Evolutionary conservation across 2,888 invertebrate species (phyloP).

Genomic region (Penaeus monodon): DNA sequence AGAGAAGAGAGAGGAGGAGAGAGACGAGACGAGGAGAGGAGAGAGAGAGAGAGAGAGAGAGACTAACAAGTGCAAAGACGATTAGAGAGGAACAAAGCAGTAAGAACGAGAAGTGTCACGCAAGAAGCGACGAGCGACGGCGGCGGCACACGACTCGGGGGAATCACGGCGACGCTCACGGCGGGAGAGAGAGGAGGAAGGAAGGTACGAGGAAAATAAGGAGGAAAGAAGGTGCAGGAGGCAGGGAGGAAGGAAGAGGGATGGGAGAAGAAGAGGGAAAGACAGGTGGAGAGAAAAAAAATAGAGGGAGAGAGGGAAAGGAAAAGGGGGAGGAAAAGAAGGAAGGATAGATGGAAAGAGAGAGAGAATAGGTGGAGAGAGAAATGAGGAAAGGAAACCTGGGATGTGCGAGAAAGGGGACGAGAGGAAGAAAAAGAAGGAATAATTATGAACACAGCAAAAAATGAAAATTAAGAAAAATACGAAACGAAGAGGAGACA

Average conservation of each 20-base stretch:
- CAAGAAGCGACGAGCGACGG: neutral
- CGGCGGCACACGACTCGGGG: too few species aligned
- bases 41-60: slow-evolving; percentile 12
- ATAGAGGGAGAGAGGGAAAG: neutral
- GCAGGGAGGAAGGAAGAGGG: neutral
- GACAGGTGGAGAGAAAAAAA: neutral
- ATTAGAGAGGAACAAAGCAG: neutral
- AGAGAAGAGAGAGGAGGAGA: slow-evolving; percentile 13
- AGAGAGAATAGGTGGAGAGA: too few species aligned
- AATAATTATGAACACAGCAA: too few species aligned
- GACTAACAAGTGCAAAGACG: neutral
- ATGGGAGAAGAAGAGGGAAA: neutral
- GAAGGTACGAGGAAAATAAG: neutral
- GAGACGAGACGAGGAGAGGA: slow-evolving; percentile 10
- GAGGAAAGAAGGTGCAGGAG: neutral
- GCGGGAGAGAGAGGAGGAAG: neutral
- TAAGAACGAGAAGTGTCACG: too few species aligned
- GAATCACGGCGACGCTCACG: neutral
- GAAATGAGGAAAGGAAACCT: too few species aligned
- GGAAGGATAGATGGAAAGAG: too few species aligned
- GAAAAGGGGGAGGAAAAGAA: too few species aligned
- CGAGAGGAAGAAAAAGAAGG: too few species aligned
- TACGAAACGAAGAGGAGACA: too few species aligned
- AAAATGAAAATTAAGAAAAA: too few species aligned
- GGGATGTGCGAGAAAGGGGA: too few species aligned